phyloP scores from a whole-genome alignment of 2,113 vertebrate genomes.

The Pyrgilauda ruficollis region DNA sequence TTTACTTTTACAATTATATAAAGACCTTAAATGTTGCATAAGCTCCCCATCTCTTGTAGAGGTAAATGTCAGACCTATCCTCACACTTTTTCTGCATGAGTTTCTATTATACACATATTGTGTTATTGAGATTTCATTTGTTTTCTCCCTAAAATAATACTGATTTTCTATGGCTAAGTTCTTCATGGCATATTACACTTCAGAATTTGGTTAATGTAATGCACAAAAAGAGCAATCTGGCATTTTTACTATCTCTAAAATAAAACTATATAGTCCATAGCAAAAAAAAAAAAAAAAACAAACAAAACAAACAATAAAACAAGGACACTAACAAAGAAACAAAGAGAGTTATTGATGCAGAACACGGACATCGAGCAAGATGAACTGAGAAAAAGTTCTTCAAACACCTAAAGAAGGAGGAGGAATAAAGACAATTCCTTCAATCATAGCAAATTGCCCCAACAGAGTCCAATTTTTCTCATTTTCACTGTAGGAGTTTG shows the following conservation, averaged over 20 bases:
- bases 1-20: neutral
- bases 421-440: neutral
- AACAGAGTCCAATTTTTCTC: neutral
- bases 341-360: neutral
- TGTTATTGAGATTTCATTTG: neutral
- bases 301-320: neutral
- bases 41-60: neutral
- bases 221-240: neutral
- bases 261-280: slow-evolving; percentile 44
- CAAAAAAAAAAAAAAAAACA: slow-evolving; percentile 3
- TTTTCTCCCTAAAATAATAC: neutral
- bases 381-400: neutral
- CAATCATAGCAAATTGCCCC: neutral
- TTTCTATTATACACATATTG: neutral
- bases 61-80: neutral
- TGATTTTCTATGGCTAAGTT: neutral
- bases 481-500: neutral
- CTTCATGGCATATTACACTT: slow-evolving; percentile 27
- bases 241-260: slow-evolving; percentile 3
- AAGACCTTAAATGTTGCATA: neutral
- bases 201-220: neutral
- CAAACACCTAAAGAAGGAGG: neutral
- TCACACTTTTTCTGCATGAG: neutral
- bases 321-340: neutral
- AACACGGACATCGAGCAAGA: neutral